These are phyloP conservation scores for Morphnarchus princeps DNA, from an alignment of 2,113 vertebrate species.

Conservation along the genomic window DNA sequence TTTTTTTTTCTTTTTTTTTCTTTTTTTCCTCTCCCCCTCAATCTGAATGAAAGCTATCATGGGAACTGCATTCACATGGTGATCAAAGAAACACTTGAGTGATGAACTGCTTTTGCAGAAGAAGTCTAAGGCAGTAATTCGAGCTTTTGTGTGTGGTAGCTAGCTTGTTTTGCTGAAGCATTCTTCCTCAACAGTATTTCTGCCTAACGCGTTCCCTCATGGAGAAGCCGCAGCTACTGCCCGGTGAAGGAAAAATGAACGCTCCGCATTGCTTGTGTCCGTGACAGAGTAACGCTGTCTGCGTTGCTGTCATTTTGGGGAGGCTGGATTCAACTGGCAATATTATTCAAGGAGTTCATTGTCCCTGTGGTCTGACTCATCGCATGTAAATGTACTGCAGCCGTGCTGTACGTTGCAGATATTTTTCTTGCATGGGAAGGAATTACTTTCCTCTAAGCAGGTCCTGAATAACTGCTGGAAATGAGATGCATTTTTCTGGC, in stretches of 20 bases:
- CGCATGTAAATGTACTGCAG: constrained; percentile 74
- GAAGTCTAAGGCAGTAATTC: constrained; percentile 63
- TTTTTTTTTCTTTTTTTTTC: neutral
- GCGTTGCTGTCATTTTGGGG: constrained; percentile 8
- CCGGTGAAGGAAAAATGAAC: constrained; percentile 27
- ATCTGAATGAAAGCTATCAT: constrained; percentile 72
- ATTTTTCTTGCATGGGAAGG: constrained; percentile 55
- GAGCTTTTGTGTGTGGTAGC: constrained; percentile 52
- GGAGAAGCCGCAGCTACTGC: constrained; percentile 65
- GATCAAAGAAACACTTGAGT: constrained; percentile 70
- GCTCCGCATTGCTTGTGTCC: constrained; percentile 32
- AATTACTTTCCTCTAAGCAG: constrained; percentile 37
- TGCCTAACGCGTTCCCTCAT: constrained; percentile 44
- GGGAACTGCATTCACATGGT: constrained; percentile 62
- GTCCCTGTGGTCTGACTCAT: constrained; percentile 77
- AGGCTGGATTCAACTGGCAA: constrained; percentile 60
- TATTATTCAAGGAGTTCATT: constrained; percentile 68
- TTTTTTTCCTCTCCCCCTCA: neutral
- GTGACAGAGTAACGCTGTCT: constrained; percentile 56
- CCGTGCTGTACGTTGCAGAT: constrained; percentile 66
- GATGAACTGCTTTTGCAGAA: constrained; percentile 68
- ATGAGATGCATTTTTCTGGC: constrained; percentile 6
- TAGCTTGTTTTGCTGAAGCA: constrained; percentile 52
- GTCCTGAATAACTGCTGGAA: constrained; percentile 51
- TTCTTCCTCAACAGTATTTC: constrained; percentile 43